Conservation (phyloP, 2,888 invertebrate species). For the Syrphus vitripennis region DNA sequence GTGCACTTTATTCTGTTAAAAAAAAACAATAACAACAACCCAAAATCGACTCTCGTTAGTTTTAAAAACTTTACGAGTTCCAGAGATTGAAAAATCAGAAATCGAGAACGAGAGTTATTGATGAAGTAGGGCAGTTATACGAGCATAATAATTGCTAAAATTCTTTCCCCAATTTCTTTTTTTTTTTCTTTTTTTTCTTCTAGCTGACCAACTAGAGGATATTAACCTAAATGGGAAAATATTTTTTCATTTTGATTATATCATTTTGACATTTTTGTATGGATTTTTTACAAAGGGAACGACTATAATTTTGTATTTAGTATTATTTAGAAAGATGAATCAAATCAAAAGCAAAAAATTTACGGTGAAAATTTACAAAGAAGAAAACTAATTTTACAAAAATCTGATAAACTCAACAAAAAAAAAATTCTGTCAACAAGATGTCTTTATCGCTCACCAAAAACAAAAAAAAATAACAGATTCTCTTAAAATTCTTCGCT, state of each 20-base stretch:
- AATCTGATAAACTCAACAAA: slow-evolving; percentile 46
- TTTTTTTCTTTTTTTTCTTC: background rate
- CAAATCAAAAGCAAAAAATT: too few species aligned
- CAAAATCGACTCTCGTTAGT: slow-evolving; percentile 47
- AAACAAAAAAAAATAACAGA: background rate
- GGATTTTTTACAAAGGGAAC: background rate
- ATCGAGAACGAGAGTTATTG: slow-evolving; percentile 23
- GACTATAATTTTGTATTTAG: background rate
- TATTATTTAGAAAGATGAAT: background rate
- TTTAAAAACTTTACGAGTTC: slow-evolving; percentile 39
- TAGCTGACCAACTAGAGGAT: slow-evolving; percentile 18
- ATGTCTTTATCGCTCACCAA: background rate
- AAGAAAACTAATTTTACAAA: slow-evolving; percentile 36
- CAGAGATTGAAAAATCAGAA: slow-evolving; percentile 30
- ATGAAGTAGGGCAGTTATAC: background rate
- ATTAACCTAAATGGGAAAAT: slow-evolving; percentile 29
- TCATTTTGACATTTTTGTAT: slow-evolving; percentile 6
- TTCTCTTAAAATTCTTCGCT: background rate
- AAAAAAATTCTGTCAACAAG: slow-evolving; percentile 17
- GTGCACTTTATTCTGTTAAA: background rate
- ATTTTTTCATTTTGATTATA: background rate
- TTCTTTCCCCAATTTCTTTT: background rate
- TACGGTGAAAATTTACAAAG: background rate
- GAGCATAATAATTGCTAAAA: slow-evolving; percentile 23
- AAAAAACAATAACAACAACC: slow-evolving; percentile 2